Percentiles rank a stretch among this genome's conserved stretches.
Evolutionary conservation across 1,140 invertebrate species (phyloP).

Genomic region (Aphidius gifuensis): DNA sequence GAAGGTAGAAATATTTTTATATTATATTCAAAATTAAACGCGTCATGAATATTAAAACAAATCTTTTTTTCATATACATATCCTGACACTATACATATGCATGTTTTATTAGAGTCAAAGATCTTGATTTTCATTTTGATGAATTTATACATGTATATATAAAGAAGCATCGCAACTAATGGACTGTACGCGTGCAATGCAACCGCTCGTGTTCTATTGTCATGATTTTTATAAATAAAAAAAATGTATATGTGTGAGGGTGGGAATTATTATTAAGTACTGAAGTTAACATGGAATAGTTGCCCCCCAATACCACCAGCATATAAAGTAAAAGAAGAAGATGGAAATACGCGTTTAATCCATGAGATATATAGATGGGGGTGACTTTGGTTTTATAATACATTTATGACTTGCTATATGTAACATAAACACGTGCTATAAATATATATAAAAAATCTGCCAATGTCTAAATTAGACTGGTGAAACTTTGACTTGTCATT

Average conservation of each 20-base stretch:
- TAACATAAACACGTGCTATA: no score
- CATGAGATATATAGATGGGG: slow-evolving; percentile 1
- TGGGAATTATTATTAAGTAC: slow-evolving; percentile 21
- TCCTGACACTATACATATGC: background rate
- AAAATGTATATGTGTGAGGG: slow-evolving; percentile 12
- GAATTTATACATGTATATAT: background rate
- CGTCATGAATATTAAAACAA: no score
- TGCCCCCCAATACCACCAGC: no score
- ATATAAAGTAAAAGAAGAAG: no score
- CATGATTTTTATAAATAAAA: slow-evolving; percentile 7
- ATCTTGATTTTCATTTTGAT: background rate
- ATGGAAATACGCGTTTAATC: background rate
- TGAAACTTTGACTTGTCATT: slow-evolving; percentile 10
- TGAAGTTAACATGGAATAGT: background rate
- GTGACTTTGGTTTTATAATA: background rate
- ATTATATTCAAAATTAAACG: no score
- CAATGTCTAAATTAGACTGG: slow-evolving; percentile 13
- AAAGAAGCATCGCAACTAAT: slow-evolving; percentile 19
- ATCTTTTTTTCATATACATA: background rate
- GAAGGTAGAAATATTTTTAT: no score
- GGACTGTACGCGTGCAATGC: slow-evolving; percentile 19
- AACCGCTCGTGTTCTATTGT: slow-evolving; percentile 15
- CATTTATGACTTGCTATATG: background rate
- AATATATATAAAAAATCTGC: background rate
- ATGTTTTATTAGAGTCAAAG: background rate